Evolutionary conservation across 1,140 invertebrate species (phyloP).

Genomic region (roundworm (Caenorhabditis elegans)): DNA sequence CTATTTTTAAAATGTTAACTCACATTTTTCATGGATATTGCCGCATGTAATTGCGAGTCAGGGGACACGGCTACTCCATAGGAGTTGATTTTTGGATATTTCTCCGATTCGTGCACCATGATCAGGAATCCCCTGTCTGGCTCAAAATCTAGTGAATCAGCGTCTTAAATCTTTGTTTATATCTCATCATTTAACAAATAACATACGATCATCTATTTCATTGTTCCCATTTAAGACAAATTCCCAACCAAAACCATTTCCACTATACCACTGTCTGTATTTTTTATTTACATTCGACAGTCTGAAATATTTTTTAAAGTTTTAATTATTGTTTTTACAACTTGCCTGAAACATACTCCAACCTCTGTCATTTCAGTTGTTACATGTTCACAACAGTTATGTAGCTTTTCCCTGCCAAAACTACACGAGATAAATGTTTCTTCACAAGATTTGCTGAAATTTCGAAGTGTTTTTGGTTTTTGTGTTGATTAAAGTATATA

Average conservation of each 20-base stretch:
- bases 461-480: background rate
- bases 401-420: constrained; percentile 14
- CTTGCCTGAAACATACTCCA: constrained; percentile 37
- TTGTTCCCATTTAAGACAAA: constrained; percentile 29
- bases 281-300: background rate
- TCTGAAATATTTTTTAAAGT: background rate
- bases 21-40: background rate
- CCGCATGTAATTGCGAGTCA: background rate
- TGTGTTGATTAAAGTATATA: background rate
- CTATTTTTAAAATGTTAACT: background rate
- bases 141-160: background rate
- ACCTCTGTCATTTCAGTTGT: constrained; percentile 25
- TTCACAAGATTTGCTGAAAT: constrained; percentile 27
- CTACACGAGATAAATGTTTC: constrained; percentile 30
- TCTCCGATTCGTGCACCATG: background rate
- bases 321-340: background rate
- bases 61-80: background rate
- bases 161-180: too few species aligned
- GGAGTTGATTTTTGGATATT: background rate
- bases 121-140: background rate
- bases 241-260: constrained; percentile 40
- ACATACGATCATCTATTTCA: background rate
- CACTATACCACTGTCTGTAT: constrained; percentile 42
- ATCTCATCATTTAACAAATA: background rate
- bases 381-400: constrained; percentile 35